These are phyloP conservation scores for Piezodorus guildinii DNA, from an alignment of 1,140 invertebrate species.

Conservation along the genomic window DNA sequence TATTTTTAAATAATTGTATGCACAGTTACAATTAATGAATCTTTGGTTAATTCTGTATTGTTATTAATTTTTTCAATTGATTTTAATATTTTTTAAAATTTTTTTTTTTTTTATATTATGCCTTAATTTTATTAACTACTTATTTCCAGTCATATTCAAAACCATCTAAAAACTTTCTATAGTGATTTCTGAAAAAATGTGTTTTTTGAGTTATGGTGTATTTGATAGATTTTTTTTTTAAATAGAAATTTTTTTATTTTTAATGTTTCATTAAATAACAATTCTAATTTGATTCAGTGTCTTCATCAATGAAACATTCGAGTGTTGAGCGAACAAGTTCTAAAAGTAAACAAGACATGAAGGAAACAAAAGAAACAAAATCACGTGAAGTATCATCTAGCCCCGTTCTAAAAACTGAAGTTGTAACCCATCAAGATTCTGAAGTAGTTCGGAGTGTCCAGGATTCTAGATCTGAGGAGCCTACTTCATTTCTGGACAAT, in stretches of 20 bases:
- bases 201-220: no score
- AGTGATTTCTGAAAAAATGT: no score
- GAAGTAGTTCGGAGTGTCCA: constrained; percentile 1
- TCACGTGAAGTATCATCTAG: background rate
- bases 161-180: no score
- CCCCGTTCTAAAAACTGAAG: background rate
- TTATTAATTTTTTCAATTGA: no score
- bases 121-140: no score
- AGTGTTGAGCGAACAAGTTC: constrained; percentile 11
- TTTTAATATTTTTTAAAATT: no score
- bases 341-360: background rate
- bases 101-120: no score
- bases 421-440: background rate
- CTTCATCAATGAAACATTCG: constrained; percentile 27
- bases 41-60: no score
- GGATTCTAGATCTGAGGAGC: constrained; percentile 10
- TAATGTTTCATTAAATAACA: constrained; percentile 6
- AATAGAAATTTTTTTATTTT: background rate
- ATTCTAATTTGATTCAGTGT: constrained; percentile 23
- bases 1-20: no score
- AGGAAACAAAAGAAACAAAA: constrained; percentile 10
- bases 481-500: constrained; percentile 48
- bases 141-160: no score
- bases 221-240: no score
- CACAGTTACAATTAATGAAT: no score